These are phyloP conservation scores for Zosterops japonicus DNA, from an alignment of 2,113 vertebrate genomes.

Conservation along the genomic window DNA sequence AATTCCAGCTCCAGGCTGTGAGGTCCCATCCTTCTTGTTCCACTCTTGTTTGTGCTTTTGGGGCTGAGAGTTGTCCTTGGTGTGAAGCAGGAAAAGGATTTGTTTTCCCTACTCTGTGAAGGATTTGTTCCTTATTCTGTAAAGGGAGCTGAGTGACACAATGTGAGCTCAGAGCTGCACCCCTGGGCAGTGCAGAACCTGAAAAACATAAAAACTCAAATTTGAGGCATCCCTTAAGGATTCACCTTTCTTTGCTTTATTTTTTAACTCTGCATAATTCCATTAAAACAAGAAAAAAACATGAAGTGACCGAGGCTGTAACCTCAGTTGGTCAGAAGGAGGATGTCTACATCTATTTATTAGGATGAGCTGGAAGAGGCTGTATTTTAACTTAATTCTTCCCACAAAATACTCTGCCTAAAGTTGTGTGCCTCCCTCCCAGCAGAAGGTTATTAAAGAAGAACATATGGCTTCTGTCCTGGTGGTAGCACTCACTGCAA, in stretches of 20 bases:
- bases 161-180: too few species aligned
- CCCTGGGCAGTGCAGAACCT: too few species aligned
- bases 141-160: too few species aligned
- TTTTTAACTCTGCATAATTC: not conserved
- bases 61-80: too few species aligned
- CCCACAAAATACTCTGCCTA: not conserved
- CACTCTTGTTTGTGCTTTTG: too few species aligned
- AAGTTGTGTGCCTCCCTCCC: not conserved
- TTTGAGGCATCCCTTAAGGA: not conserved
- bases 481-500: conserved; percentile 46
- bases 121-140: too few species aligned
- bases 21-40: too few species aligned
- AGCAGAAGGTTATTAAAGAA: conserved; percentile 33
- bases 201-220: too few species aligned
- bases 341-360: not conserved
- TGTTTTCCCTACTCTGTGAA: too few species aligned
- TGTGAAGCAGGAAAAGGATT: too few species aligned
- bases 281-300: not conserved
- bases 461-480: conserved; percentile 50
- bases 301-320: not conserved
- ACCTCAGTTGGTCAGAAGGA: not conserved
- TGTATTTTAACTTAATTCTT: not conserved
- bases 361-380: not conserved
- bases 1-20: too few species aligned
- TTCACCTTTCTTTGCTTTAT: not conserved